These are phyloP conservation scores for Aphelocoma californica DNA, from an alignment of 2,797 vertebrate genomes.

Conservation along the genomic window DNA sequence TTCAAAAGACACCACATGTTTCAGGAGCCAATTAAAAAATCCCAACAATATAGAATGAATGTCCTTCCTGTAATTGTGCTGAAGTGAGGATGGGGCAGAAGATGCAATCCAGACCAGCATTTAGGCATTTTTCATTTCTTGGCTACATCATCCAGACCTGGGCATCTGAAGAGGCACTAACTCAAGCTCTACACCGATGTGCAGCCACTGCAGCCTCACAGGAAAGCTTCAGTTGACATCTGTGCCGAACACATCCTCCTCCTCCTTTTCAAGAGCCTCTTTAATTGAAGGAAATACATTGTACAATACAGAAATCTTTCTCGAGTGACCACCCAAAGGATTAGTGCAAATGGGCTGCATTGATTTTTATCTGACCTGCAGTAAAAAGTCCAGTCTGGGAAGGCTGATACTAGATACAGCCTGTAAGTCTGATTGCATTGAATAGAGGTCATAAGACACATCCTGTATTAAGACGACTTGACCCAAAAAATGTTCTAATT, in stretches of 20 bases:
- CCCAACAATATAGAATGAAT: background rate
- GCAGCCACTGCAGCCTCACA: background rate
- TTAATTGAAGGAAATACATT: background rate
- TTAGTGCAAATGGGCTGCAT: background rate
- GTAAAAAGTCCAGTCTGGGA: background rate
- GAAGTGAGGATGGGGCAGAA: background rate
- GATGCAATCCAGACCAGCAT: background rate
- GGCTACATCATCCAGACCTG: background rate
- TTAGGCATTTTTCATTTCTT: background rate
- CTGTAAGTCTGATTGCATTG: background rate
- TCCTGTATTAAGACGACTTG: background rate
- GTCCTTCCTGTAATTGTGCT: background rate
- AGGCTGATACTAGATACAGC: background rate
- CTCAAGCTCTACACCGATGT: background rate
- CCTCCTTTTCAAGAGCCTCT: background rate
- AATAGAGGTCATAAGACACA: background rate
- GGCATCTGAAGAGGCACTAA: background rate
- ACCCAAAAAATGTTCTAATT: background rate
- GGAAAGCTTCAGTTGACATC: background rate
- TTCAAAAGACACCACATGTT: background rate
- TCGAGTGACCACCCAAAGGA: background rate
- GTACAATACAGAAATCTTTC: background rate
- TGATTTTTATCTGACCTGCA: conserved; percentile 19
- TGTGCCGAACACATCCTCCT: background rate
- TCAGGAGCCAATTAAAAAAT: background rate